These are phyloP conservation scores for Morone saxatilis DNA, from an alignment of 2,113 vertebrate species.

Conservation along the genomic window DNA sequence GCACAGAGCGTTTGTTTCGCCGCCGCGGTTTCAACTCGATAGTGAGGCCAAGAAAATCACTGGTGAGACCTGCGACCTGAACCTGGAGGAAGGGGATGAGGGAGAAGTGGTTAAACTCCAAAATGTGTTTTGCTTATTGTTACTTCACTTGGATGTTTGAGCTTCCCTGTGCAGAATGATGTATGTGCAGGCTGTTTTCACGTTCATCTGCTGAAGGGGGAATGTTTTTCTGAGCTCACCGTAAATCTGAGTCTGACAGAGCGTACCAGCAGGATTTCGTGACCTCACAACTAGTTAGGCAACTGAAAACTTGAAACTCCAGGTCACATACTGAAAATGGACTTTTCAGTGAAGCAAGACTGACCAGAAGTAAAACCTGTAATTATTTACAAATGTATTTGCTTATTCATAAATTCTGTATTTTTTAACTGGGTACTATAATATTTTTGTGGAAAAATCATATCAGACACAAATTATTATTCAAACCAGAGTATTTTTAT, in stretches of 20 bases:
- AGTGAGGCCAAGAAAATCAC: slow-evolving; percentile 88
- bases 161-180: neutral
- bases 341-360: neutral
- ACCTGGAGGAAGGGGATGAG: slow-evolving; percentile 79
- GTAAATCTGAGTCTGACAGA: neutral
- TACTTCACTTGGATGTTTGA: neutral
- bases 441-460: neutral
- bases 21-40: slow-evolving; percentile 94
- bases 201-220: neutral
- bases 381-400: too few relatives aligned
- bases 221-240: neutral
- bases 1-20: slow-evolving; percentile 89
- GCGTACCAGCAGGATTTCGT: neutral
- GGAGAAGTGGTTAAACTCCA: neutral
- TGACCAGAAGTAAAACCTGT: too few relatives aligned
- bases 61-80: slow-evolving; percentile 90
- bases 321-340: neutral
- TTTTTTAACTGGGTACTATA: neutral
- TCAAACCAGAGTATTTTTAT: neutral
- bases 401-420: neutral
- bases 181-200: neutral
- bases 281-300: neutral
- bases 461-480: neutral
- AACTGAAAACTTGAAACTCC: neutral
- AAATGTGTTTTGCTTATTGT: neutral